phyloP scores from a whole-genome alignment of 2,888 invertebrate species.

The Polyploca ridens region DNA sequence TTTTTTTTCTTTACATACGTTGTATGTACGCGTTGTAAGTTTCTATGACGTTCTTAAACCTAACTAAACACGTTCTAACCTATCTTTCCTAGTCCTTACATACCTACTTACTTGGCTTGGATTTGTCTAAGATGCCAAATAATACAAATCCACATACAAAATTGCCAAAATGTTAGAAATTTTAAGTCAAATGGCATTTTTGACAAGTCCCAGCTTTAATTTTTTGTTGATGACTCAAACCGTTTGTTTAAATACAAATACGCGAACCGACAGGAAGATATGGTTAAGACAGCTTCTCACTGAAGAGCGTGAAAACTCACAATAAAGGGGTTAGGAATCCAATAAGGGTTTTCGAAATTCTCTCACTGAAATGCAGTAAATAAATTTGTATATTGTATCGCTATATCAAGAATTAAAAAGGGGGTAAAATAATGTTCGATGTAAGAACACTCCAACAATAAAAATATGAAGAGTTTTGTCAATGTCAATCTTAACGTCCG shows the following conservation, averaged over 20 bases:
- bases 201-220: constrained; percentile 28
- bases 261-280: too few relatives aligned
- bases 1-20: constrained; percentile 42
- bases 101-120: constrained; percentile 44
- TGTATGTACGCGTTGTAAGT: constrained; percentile 47
- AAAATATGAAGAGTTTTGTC: neutral
- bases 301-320: too few relatives aligned
- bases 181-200: constrained; percentile 28
- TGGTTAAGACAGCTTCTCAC: too few relatives aligned
- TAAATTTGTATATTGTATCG: too few relatives aligned
- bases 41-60: constrained; percentile 79
- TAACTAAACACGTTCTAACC: constrained; percentile 68
- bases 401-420: too few relatives aligned
- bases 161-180: constrained; percentile 1
- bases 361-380: too few relatives aligned
- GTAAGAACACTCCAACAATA: too few relatives aligned
- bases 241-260: constrained; percentile 18
- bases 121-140: constrained; percentile 48
- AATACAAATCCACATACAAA: constrained; percentile 17
- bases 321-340: too few relatives aligned
- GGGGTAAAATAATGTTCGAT: too few relatives aligned
- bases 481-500: neutral
- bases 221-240: constrained; percentile 31
- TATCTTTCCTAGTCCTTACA: constrained; percentile 59
- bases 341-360: too few relatives aligned